Conservation (phyloP, 1,140 invertebrate genomes). For the honey bee (Apis mellifera) region Amel_HAv3.1 CM009931.2:11087501-11088000, state of each 20-base stretch:
- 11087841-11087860: background rate
- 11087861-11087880: background rate
- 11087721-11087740: slow-evolving; percentile 10
- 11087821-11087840: background rate
- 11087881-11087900: background rate
- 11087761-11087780: slow-evolving; percentile 11
- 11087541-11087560: slow-evolving; percentile 1
- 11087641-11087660: background rate
- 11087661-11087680: background rate
- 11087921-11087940: background rate
- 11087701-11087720: background rate
- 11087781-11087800: background rate
- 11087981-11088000: background rate
- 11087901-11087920: background rate
- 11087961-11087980: background rate
- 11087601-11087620: background rate
- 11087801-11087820: background rate
- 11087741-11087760: slow-evolving; percentile 10
- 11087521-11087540: background rate
- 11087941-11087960: background rate
- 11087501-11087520: slow-evolving; percentile 4
- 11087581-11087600: background rate
- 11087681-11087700: background rate
- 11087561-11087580: background rate
- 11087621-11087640: background rate